Evolutionary conservation across 2,888 invertebrate genomes (phyloP), one percentile per base, ranked within the genome.

Genomic region (Ferrisia virgata): DNA sequence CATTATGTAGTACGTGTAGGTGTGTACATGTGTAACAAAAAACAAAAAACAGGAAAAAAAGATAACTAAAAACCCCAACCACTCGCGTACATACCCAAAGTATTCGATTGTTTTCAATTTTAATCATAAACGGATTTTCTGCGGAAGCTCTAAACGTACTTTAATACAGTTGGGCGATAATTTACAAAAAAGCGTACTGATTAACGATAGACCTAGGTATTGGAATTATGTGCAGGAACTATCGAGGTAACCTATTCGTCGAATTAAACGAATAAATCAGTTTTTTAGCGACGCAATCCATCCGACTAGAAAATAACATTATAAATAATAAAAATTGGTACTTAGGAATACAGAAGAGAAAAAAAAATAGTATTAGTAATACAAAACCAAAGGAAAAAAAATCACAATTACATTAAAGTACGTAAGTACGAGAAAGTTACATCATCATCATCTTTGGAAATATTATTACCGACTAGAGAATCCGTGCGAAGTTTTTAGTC

Each of bases 371-470:
- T n/a, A n/a, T n/a, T n/a, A n/a, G n/a, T 15, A 72, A 72, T 72
- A 72, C 72, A 72, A 72, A 64, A 72, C 33, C 72, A 72, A 72
- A 72, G 72, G 28, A 33, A 72, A 33, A 72, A 72, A 72, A 72
- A 72, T 72, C 72, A 72, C 72, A 72, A 72, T 72, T 72, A 72
- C 31, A 72, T 72, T 25, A 72, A 31, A 72, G 36, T 72, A 72
- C 72, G 72, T 72, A 72, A 72, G 72, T 72, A 72, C 72, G 36
- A 72, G 72, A 72, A 72, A 72, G 72, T 72, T 72, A 72, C 72
- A 58, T 43, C 18, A 22, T 43, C 18, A 22, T 22, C 28, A 9
- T 72, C 72, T 33, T 72, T 72, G 33, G 36, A 72, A 72, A 72
- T 64, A 11, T 25, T 72, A n/a, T 72, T 33, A 72, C 72, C 72